Conservation (phyloP, 2,113 vertebrate genomes). For the Dryoscopus gambensis region DNA sequence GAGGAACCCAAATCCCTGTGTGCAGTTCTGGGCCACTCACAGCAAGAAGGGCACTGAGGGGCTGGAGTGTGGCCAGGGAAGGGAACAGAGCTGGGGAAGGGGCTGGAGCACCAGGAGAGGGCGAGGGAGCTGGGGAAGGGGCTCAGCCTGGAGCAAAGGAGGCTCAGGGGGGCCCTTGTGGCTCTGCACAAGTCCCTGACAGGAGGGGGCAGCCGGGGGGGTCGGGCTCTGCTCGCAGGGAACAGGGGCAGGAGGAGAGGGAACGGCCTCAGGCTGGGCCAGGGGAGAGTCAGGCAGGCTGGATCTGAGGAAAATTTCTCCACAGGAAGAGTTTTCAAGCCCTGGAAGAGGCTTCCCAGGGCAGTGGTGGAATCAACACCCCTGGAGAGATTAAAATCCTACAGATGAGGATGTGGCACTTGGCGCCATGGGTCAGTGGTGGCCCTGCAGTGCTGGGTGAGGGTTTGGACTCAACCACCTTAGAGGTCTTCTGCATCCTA, state of each 20-base stretch:
- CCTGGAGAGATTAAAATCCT: background rate
- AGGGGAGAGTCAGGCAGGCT: rapidly evolving
- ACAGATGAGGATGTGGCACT: background rate
- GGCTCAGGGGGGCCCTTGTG: background rate
- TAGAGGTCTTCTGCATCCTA: background rate
- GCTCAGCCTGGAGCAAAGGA: background rate
- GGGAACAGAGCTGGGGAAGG: background rate
- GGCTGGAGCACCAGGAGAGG: background rate
- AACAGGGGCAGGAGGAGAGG: background rate
- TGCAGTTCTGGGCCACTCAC: background rate
- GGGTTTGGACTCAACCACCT: rapidly evolving
- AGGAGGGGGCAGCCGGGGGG: background rate
- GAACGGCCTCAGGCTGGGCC: background rate
- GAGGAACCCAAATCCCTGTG: background rate
- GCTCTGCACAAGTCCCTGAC: background rate
- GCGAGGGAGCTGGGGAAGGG: background rate
- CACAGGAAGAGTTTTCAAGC: background rate
- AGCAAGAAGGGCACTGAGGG: background rate
- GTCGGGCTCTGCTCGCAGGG: background rate
- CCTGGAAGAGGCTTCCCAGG: background rate
- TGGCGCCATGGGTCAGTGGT: too few species aligned
- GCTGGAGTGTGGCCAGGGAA: background rate
- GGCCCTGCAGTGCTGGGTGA: background rate
- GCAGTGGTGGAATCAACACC: background rate
- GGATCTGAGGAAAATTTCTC: background rate